Evolutionary conservation across 2,888 invertebrate genomes (phyloP).

Genomic region (Drosophila macrospina): DNA sequence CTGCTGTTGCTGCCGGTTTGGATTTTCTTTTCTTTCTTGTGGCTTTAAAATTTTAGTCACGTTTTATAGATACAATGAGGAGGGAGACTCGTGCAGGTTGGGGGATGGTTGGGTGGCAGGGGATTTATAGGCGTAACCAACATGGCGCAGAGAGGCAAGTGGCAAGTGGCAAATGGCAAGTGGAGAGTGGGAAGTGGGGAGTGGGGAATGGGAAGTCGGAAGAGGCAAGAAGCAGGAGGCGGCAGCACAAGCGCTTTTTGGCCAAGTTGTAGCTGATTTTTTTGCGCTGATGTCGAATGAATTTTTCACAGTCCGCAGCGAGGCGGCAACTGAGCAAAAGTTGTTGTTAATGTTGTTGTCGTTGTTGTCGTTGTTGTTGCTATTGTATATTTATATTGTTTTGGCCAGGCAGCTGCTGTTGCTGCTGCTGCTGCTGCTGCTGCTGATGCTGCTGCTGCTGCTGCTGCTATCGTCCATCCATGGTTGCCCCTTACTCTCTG

Average conservation of each 20-base stretch:
- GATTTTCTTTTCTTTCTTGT: conserved; percentile 72
- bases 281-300: conserved; percentile 74
- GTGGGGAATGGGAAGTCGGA: background rate
- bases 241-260: conserved; percentile 66
- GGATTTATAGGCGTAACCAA: conserved; percentile 69
- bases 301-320: conserved; percentile 73
- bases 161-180: background rate
- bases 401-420: conserved; percentile 67
- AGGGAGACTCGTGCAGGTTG: too few species aligned
- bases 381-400: conserved; percentile 53
- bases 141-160: conserved; percentile 63
- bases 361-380: conserved; percentile 27
- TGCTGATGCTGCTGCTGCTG: conserved; percentile 64
- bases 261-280: conserved; percentile 67
- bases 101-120: conserved; percentile 20
- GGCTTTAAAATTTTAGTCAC: conserved; percentile 83
- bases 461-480: conserved; percentile 56
- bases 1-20: conserved; percentile 58
- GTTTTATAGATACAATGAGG: conserved; percentile 56
- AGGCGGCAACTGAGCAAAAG: conserved; percentile 51
- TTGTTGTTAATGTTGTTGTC: conserved; percentile 24
- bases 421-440: conserved; percentile 53
- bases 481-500: conserved; percentile 39
- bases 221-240: conserved; percentile 1
- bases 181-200: background rate